A percentile compares a stretch with the other conserved stretches of the same genome.
phyloP scores from a whole-genome alignment of 2,113 vertebrate genomes.

The Cavia aperea region DNA sequence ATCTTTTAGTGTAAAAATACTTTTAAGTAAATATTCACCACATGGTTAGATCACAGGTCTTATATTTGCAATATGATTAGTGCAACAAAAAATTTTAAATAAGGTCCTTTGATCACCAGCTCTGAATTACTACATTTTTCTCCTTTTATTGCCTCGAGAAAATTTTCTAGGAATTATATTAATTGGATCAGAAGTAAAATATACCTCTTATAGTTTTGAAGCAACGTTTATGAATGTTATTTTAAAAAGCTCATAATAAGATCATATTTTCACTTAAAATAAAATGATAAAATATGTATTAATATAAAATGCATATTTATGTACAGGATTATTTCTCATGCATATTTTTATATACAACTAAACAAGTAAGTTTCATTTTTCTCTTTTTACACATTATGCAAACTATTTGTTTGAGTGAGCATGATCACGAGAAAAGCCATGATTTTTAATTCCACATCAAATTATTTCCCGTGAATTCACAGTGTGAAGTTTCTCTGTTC shows the following conservation, averaged over 20 bases:
- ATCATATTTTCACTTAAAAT: background rate
- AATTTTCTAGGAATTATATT: background rate
- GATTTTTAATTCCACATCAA: background rate
- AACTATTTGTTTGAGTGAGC: constrained; percentile 19
- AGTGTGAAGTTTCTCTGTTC: background rate
- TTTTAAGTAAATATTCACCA: background rate
- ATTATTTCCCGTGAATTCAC: constrained; percentile 30
- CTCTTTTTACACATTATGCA: background rate
- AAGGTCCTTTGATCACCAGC: background rate
- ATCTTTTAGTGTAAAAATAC: background rate
- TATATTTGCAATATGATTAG: background rate
- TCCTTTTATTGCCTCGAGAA: background rate
- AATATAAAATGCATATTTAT: background rate
- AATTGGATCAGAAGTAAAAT: background rate
- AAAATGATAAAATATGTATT: background rate
- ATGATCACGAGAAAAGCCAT: background rate
- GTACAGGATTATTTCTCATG: background rate
- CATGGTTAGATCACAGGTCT: background rate
- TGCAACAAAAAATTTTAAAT: background rate
- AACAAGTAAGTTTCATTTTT: background rate
- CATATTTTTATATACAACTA: background rate
- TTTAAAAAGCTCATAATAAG: background rate
- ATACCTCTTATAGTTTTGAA: background rate
- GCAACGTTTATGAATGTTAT: background rate
- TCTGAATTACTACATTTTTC: background rate